Base-by-base conservation (phyloP, 2,113 vertebrate genomes). In the Thunnus thynnus region DNA sequence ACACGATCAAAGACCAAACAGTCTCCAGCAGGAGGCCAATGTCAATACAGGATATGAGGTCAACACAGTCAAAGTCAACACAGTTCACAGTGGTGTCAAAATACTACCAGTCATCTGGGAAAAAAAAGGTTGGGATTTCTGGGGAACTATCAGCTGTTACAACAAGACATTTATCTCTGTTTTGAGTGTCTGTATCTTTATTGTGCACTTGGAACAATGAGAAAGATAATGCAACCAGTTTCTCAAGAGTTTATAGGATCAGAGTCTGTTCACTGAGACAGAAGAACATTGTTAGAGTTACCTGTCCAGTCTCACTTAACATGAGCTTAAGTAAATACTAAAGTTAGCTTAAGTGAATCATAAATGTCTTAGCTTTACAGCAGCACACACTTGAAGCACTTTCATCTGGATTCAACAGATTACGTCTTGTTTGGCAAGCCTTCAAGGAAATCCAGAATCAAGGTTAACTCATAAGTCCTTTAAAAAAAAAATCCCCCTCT, bases 301-400 rank as follows among this genome's bases (percentile, higher is more conserved):
- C 20, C 10, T n/a, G 13, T 16, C 5, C 16, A 14, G 36, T 44
- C 25, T 73, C 56, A 22, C 22, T 22, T 22, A 22, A 22, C 22
- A 22, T 22, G 22, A 22, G 22, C 22, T 22, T 22, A 22, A 22
- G 22, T 22, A 22, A 22, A 22, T 22, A 22, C 22, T 22, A 22
- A 22, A 22, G 22, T 22, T 22, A 22, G 22, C 22, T 22, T 22
- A 22, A 22, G 22, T 22, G 22, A 22, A 22, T 22, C 22, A 22
- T 22, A 22, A 22, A 22, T 22, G 22, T 22, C 22, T 22, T 22
- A 22, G 11, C 4, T 61, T 44, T 55, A 77, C 5, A 36, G 3
- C 17, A 11, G 0, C 0, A 3, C 3, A 54, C 4, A 8, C 5
- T 64, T 30, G 27, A 2, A 63, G 17, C 9, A 1, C 41, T 0